Evolutionary conservation across 2,797 vertebrate species (phyloP).

Genomic region (Bradypodion ventrale): DNA sequence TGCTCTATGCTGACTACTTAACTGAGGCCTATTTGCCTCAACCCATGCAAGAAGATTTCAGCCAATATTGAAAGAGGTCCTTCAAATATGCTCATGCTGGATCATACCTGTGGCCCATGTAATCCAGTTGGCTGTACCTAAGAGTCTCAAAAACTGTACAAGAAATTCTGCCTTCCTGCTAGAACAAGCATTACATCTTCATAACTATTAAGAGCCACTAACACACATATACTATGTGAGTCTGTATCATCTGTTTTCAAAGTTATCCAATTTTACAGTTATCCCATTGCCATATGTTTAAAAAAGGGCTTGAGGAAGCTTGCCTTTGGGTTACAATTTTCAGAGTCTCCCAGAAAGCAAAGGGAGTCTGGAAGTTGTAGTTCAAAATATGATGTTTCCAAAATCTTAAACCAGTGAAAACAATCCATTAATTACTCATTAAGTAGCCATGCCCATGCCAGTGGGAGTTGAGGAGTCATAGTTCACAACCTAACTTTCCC

Average conservation of each 20-base stretch:
- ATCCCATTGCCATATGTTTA: too few species aligned
- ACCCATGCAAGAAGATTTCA: neutral
- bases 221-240: neutral
- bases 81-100: neutral
- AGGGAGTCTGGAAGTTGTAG: too few species aligned
- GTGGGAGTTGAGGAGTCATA: too few species aligned
- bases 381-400: too few species aligned
- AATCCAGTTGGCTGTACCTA: neutral
- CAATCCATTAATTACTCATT: neutral
- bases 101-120: neutral
- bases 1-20: too few species aligned
- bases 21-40: too few species aligned
- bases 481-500: too few species aligned
- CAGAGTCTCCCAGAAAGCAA: too few species aligned
- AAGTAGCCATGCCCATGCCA: too few species aligned
- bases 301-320: too few species aligned
- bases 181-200: neutral
- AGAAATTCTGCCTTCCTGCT: neutral
- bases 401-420: neutral
- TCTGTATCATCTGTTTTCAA: neutral
- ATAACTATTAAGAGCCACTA: too few species aligned
- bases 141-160: neutral
- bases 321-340: too few species aligned
- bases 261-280: neutral
- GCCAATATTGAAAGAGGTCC: neutral